phyloP scores from a whole-genome alignment of 2,113 vertebrate species.

The Turnix velox region DNA sequence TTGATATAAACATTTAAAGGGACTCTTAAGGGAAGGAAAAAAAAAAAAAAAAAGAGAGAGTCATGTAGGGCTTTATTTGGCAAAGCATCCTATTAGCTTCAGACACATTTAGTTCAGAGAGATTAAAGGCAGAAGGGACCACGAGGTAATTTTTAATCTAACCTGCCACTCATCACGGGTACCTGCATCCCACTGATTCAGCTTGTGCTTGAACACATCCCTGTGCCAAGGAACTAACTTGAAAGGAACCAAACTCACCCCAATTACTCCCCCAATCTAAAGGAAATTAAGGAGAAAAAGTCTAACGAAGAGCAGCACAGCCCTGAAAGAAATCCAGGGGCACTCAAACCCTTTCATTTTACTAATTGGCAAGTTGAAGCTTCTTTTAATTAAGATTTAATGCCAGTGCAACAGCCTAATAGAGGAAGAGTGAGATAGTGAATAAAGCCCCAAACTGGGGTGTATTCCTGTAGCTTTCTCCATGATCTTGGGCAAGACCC shows the following conservation, averaged over 20 bases:
- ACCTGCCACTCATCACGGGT: not conserved
- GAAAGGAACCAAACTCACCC: not conserved
- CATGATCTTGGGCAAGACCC: not conserved
- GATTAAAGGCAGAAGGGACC: slow-evolving; percentile 12
- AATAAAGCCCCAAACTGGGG: not conserved
- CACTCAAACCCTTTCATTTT: not conserved
- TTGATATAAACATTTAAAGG: not conserved
- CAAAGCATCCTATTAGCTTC: slow-evolving; percentile 11
- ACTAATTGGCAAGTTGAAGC: not conserved
- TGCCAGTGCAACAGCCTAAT: not conserved
- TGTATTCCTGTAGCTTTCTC: not conserved
- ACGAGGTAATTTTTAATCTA: slow-evolving; percentile 33
- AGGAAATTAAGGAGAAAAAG: not conserved
- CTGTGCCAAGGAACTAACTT: not conserved
- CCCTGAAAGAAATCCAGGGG: not conserved
- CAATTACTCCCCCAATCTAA: not conserved
- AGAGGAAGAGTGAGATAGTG: not conserved
- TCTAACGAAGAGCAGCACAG: not conserved
- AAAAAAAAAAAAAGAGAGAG: not conserved
- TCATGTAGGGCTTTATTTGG: not conserved
- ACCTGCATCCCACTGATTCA: not conserved
- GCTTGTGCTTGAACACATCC: not conserved
- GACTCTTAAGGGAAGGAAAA: not conserved
- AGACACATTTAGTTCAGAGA: not conserved
- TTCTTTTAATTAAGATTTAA: slow-evolving; percentile 44